Conservation (phyloP, 92 coral and sea anemone genomes). For the Pocillopora grandis region DNA sequence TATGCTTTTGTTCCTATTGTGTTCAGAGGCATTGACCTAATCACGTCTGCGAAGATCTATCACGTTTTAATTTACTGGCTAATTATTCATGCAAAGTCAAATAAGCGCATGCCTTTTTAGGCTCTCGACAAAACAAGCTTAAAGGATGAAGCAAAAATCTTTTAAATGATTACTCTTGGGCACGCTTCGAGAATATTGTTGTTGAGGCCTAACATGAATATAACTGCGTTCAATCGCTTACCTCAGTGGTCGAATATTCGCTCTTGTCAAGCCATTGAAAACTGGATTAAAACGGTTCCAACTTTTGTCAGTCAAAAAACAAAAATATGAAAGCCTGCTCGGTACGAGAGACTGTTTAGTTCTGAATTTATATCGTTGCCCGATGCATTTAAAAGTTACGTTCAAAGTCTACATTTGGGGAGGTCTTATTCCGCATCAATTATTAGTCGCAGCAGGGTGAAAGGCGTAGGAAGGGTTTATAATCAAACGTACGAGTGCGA, state of each 20-base stretch:
- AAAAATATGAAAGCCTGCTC: background rate
- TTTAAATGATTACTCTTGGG: background rate
- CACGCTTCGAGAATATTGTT: conserved; percentile 7
- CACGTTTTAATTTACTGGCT: background rate
- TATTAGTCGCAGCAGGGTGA: conserved; percentile 3
- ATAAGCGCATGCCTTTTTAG: background rate
- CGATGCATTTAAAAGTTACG: background rate
- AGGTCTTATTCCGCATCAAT: background rate
- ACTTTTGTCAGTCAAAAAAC: background rate
- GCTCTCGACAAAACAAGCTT: conserved; percentile 5
- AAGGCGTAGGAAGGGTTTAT: background rate
- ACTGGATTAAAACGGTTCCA: background rate
- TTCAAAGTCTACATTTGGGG: background rate
- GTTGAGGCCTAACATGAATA: background rate
- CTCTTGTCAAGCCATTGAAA: background rate
- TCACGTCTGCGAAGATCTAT: no score
- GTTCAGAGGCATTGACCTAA: background rate
- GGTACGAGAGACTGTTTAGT: background rate
- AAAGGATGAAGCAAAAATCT: background rate
- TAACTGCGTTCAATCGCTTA: background rate
- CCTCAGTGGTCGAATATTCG: background rate
- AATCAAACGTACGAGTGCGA: background rate
- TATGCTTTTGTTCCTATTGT: conserved; percentile 11
- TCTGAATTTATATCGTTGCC: background rate
- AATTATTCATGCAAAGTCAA: background rate